Conservation (phyloP, 2,797 vertebrate genomes). For the Monodelphis domestica region DNA sequence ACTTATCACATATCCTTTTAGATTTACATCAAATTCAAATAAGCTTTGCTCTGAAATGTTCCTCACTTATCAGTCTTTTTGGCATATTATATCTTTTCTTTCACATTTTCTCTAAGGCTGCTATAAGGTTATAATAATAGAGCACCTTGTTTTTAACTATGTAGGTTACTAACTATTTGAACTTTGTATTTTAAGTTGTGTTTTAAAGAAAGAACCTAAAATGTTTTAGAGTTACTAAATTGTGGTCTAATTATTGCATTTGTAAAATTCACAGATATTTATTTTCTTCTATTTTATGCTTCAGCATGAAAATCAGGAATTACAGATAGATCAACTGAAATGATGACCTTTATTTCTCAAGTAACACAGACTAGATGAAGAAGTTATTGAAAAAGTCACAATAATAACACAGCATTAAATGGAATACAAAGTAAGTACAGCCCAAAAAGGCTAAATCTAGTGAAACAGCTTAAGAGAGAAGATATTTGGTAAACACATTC, state of each 20-base stretch:
- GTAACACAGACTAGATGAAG: constrained; percentile 86
- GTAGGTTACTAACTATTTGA: neutral
- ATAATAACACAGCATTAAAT: constrained; percentile 91
- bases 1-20: neutral
- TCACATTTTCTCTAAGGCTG: neutral
- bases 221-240: neutral
- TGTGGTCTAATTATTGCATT: neutral
- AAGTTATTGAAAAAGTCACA: constrained; percentile 90
- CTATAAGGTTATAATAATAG: constrained; percentile 3
- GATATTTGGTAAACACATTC: neutral
- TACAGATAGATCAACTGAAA: constrained; percentile 83
- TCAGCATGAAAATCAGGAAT: constrained; percentile 91
- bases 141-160: neutral
- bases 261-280: constrained; percentile 35
- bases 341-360: neutral
- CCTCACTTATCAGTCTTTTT: neutral
- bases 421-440: constrained; percentile 89
- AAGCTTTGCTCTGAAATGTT: neutral
- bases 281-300: constrained; percentile 63
- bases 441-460: neutral
- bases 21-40: neutral
- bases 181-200: neutral
- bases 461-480: neutral
- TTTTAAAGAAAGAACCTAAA: neutral
- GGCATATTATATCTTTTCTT: neutral